Evolutionary conservation across 2,888 invertebrate genomes (phyloP).

Genomic region (Morpho helenor): DNA sequence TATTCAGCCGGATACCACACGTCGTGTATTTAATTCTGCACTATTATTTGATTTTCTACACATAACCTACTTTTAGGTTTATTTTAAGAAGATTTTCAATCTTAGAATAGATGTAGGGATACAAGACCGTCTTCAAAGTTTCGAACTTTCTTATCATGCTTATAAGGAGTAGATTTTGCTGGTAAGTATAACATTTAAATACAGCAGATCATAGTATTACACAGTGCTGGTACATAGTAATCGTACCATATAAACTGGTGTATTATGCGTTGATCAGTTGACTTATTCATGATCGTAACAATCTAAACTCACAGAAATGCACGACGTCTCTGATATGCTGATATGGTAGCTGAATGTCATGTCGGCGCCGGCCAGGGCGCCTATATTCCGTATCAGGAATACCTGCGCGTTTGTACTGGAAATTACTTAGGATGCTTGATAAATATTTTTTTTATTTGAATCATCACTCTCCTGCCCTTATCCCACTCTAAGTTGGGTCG

Average conservation of each 20-base stretch:
- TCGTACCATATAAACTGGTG: constrained; percentile 26
- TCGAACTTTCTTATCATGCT: no score
- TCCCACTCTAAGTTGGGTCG: no score
- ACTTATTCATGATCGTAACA: constrained; percentile 49
- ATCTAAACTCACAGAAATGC: constrained; percentile 43
- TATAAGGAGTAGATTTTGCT: background rate
- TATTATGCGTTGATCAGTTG: constrained; percentile 36
- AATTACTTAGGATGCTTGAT: no score
- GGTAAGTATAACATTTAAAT: background rate
- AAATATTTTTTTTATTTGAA: no score
- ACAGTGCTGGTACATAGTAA: constrained; percentile 14
- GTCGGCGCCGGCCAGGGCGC: constrained; percentile 29
- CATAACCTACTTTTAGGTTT: no score
- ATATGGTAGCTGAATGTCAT: constrained; percentile 31
- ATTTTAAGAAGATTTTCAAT: no score
- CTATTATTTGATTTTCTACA: no score
- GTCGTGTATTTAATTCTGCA: no score
- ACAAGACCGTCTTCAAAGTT: no score
- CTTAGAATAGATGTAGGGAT: no score
- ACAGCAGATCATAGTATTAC: background rate
- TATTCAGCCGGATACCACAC: no score
- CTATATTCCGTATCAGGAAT: constrained; percentile 35
- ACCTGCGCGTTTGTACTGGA: constrained; percentile 31
- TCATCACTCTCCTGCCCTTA: no score
- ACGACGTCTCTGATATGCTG: constrained; percentile 44